Evolutionary conservation across 2,888 invertebrate species (phyloP).

Genomic region (Aromia moschata): DNA sequence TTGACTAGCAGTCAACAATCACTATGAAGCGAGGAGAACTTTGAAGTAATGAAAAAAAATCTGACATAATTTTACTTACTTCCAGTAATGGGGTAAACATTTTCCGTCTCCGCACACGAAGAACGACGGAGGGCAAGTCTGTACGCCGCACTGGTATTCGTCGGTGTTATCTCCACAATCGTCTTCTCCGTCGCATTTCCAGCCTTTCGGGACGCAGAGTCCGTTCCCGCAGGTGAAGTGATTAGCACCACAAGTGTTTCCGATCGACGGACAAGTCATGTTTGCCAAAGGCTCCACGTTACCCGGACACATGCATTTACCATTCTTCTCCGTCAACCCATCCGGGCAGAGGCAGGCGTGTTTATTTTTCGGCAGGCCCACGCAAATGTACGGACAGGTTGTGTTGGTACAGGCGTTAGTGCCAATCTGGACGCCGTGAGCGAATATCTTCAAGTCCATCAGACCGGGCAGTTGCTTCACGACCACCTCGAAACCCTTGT

Average conservation of each 20-base stretch:
- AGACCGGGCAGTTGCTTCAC: slow-evolving; percentile 71
- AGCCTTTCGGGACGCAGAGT: slow-evolving; percentile 69
- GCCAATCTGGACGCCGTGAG: slow-evolving; percentile 79
- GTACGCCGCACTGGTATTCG: slow-evolving; percentile 63
- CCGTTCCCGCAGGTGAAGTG: slow-evolving; percentile 70
- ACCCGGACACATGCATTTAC: slow-evolving; percentile 81
- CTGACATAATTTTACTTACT: slow-evolving; percentile 40
- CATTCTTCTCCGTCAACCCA: slow-evolving; percentile 64
- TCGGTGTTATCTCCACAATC: slow-evolving; percentile 75
- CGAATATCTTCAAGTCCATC: slow-evolving; percentile 86
- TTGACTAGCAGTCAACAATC: no score
- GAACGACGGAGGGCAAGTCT: slow-evolving; percentile 67
- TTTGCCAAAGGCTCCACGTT: slow-evolving; percentile 70
- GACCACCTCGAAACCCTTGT: slow-evolving; percentile 58
- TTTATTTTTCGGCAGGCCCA: slow-evolving; percentile 73
- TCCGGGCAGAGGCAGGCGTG: slow-evolving; percentile 84
- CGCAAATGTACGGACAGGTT: slow-evolving; percentile 79
- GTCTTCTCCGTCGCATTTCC: slow-evolving; percentile 73
- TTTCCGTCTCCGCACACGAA: slow-evolving; percentile 70
- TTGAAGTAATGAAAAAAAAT: background rate
- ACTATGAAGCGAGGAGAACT: no score
- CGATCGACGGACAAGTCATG: slow-evolving; percentile 70
- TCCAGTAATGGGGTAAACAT: slow-evolving; percentile 72
- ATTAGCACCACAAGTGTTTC: slow-evolving; percentile 67
- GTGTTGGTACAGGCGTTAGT: slow-evolving; percentile 73